A percentile compares a stretch with the other conserved stretches of the same genome.
These are phyloP conservation scores for Helostoma temminkii DNA, from an alignment of 2,797 vertebrate genomes.

Conservation along the genomic window DNA sequence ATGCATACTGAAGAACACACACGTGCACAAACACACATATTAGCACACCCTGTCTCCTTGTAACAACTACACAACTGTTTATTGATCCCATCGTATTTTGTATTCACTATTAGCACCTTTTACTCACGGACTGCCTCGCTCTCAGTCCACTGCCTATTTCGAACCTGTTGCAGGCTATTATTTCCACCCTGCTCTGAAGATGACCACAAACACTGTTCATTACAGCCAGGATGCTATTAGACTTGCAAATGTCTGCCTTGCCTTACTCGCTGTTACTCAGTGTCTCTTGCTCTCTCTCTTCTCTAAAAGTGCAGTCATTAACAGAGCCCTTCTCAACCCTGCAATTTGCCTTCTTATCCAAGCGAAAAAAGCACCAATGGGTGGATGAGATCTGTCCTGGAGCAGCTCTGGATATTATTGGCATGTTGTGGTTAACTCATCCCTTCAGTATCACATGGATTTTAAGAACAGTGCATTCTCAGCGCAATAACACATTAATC, in stretches of 20 bases:
- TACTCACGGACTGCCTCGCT: conserved; percentile 53
- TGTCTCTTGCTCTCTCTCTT: conserved; percentile 20
- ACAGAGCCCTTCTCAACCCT: conserved; percentile 58
- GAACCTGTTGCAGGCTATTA: conserved; percentile 62
- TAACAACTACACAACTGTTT: conserved; percentile 41
- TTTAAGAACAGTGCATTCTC: conserved; percentile 20
- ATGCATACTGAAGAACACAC: conserved; percentile 23
- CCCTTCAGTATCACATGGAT: conserved; percentile 7
- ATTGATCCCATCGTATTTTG: conserved; percentile 65
- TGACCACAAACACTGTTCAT: conserved; percentile 68
- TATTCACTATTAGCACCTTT: conserved; percentile 67
- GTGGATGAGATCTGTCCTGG: conserved; percentile 25
- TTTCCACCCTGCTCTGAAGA: conserved; percentile 49
- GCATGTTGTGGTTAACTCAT: conserved; percentile 31
- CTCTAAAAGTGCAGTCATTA: conserved; percentile 59
- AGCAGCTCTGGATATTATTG: conserved; percentile 16
- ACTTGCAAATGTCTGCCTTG: conserved; percentile 61
- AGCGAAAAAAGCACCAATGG: conserved; percentile 37
- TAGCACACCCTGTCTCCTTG: conserved; percentile 12
- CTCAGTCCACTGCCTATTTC: conserved; percentile 54
- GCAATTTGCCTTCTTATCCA: conserved; percentile 58
- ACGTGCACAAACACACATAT: conserved; percentile 5
- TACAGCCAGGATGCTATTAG: conserved; percentile 65
- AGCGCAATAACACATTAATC: conserved; percentile 2
- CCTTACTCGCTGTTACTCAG: conserved; percentile 28